Conservation (phyloP, 2,113 vertebrate species). For the Electrona antarctica region DNA sequence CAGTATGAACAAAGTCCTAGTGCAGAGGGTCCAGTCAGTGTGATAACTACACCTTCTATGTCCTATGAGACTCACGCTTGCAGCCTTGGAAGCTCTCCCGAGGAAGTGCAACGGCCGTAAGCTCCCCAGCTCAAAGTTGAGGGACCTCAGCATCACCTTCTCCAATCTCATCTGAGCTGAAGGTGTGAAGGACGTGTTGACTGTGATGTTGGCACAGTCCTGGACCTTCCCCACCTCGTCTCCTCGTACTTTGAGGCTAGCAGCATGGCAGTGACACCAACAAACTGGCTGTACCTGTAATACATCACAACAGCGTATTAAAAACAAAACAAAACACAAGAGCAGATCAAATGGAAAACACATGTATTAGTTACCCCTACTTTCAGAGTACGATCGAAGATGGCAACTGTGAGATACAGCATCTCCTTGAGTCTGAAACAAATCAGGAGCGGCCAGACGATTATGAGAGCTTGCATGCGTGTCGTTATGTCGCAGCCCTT, state of each 20-base stretch:
- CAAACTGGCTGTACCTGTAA: conserved; percentile 85
- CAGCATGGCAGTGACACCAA: conserved; percentile 88
- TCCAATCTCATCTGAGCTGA: conserved; percentile 90
- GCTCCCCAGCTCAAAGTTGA: conserved; percentile 88
- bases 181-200: conserved; percentile 77
- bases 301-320: neutral
- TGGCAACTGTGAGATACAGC: conserved; percentile 88
- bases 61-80: conserved; percentile 75
- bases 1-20: no score
- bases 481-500: conserved; percentile 84
- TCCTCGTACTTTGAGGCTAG: conserved; percentile 96
- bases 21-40: no score
- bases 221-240: conserved; percentile 85
- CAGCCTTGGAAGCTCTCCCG: conserved; percentile 91
- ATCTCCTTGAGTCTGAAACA: conserved; percentile 93
- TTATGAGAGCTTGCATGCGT: conserved; percentile 89
- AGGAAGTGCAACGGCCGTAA: conserved; percentile 93
- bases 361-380: conserved; percentile 53
- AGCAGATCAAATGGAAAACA: neutral
- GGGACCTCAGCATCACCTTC: conserved; percentile 79
- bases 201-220: conserved; percentile 94
- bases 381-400: conserved; percentile 93
- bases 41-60: no score
- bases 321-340: no score
- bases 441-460: conserved; percentile 96